Conservation (phyloP, 2,113 vertebrate species). For the Etia nguti region DNA sequence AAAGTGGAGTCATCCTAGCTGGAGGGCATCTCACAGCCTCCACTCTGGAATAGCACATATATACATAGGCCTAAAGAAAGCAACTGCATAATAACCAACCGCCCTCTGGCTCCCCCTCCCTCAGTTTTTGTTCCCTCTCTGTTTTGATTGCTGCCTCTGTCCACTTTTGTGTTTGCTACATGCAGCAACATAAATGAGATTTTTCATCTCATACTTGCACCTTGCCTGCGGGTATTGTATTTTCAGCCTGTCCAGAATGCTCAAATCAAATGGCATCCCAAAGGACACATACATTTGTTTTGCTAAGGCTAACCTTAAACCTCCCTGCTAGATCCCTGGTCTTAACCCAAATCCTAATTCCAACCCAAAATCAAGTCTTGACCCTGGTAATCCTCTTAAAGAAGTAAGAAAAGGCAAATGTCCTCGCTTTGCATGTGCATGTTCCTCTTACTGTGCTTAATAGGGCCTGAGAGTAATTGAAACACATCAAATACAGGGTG, state of each 20-base stretch:
- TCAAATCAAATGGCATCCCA: not conserved
- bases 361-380: conserved; percentile 32
- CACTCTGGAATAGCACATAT: not conserved
- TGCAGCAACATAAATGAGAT: not conserved
- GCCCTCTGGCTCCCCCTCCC: not conserved
- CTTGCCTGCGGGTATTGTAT: not conserved
- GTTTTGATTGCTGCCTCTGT: not conserved
- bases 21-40: conserved; percentile 3
- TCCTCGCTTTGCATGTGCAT: conserved; percentile 1
- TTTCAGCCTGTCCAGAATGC: conserved; percentile 14
- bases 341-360: conserved; percentile 44
- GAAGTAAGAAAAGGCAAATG: conserved; percentile 56
- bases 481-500: not conserved
- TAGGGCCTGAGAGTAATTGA: conserved; percentile 3
- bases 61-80: not conserved
- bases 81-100: not conserved
- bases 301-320: conserved; percentile 6
- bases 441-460: not conserved
- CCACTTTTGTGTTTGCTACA: not conserved
- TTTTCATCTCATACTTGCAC: conserved; percentile 3
- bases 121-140: not conserved
- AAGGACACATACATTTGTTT: not conserved
- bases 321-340: not conserved
- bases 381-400: conserved; percentile 53
- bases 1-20: conserved; percentile 42